Base-by-base conservation (phyloP, 2,113 vertebrate species). In the Lepus timidus region DNA sequence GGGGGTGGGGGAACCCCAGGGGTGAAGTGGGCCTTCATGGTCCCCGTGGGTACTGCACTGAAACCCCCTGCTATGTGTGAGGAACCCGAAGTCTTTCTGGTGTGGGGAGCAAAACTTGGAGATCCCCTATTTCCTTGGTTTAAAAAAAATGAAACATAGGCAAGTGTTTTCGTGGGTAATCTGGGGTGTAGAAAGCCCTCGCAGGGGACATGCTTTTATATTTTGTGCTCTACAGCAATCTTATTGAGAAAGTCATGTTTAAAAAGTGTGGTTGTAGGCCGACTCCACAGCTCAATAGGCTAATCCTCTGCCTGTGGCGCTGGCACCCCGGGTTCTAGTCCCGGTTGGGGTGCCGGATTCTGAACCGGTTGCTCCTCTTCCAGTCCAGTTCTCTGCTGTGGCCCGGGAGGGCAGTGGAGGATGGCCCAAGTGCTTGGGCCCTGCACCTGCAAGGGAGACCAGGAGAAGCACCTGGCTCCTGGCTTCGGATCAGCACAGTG, bases 1-100 rank as follows among this genome's bases (percentile, higher is more conserved):
- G 58, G 14, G 25, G 82, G 62, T 4, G 33, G 8, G 81, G 90
- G 29, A 74, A 89, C 39, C 19, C 79, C 31, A 8, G 27, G 44
- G 68, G 13, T 25, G n/a, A 23, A 73, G 55, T 4, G 31, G 51
- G 73, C n/a, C n/a, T 33, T 62, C n/a, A 27, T 74, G 22, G 33
- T 33, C 52, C 82, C 44, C 1, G 1, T 23, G 61, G 75, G 70
- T 64, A 81, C 62, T 16, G 13, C 12, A 4, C 44, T 80, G 55
- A 92, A 97, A 93, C 27, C 76, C 90, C 84, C 96, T 44, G 75
- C 44, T 89, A 78, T 91, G 61, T 91, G 68, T 78, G 84, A 95
- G 75, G 76, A 64, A 27, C 84, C 86, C 36, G 75, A 31, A 33
- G 19, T 16, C 62, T 84, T 95, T 93, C 49, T 94, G 93, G 83